A percentile compares a stretch with the other conserved stretches of the same genome.
phyloP scores from a whole-genome alignment of 2,888 invertebrate genomes.

The Chloroclystis v-ata region DNA sequence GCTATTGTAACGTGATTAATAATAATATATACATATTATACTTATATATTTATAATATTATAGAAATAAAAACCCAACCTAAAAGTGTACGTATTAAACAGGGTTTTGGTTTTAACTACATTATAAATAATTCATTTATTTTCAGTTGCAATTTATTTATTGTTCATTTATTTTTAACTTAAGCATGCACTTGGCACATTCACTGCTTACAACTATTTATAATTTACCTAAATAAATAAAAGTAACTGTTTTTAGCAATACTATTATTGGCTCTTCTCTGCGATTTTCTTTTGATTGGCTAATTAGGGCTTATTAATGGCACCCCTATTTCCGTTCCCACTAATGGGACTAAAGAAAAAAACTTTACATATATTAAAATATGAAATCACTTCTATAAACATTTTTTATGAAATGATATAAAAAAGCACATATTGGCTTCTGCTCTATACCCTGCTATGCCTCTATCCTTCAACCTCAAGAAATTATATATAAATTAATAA shows the following conservation, averaged over 20 bases:
- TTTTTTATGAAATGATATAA: no score
- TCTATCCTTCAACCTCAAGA: no score
- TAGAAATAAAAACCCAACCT: conserved; percentile 43
- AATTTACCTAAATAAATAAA: background rate
- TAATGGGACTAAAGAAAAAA: no score
- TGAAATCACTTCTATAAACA: no score
- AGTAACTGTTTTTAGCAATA: background rate
- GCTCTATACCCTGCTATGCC: no score
- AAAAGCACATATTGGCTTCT: no score
- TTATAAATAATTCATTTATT: conserved; percentile 13
- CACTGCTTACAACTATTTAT: conserved; percentile 41
- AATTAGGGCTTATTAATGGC: no score
- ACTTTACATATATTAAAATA: no score
- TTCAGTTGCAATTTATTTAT: conserved; percentile 17
- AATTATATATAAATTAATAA: no score
- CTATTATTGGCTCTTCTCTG: background rate
- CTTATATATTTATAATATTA: conserved; percentile 31
- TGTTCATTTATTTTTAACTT: conserved; percentile 14
- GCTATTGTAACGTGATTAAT: conserved; percentile 13
- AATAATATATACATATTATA: conserved; percentile 15
- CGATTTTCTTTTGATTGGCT: background rate
- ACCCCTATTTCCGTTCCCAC: no score
- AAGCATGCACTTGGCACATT: conserved; percentile 52
- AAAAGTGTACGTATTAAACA: conserved; percentile 35
- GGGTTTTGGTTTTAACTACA: conserved; percentile 19